Evolutionary conservation across 2,888 invertebrate species (phyloP).

Genomic region (Ctenicera cuprea): DNA sequence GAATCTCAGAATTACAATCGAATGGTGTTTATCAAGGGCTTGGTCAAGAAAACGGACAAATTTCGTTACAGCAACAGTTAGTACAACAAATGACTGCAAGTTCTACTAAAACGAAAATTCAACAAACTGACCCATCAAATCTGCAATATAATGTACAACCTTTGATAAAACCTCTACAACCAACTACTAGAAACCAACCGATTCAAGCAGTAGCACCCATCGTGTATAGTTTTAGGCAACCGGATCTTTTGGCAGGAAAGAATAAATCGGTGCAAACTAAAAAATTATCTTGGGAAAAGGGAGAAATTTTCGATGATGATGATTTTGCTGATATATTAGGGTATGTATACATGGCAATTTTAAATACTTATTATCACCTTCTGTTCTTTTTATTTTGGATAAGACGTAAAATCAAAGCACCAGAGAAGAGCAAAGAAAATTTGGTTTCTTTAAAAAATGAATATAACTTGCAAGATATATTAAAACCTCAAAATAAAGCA

Average conservation of each 20-base stretch:
- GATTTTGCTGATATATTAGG: constrained; percentile 85
- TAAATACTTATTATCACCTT: too few relatives aligned
- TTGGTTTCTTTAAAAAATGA: constrained; percentile 72
- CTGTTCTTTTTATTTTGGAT: neutral
- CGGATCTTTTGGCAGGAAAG: constrained; percentile 68
- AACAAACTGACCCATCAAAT: constrained; percentile 43
- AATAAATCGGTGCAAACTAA: constrained; percentile 48
- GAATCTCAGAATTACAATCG: constrained; percentile 55
- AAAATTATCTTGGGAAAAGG: constrained; percentile 65
- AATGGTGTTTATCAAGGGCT: constrained; percentile 27
- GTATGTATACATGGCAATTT: too few relatives aligned
- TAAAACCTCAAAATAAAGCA: constrained; percentile 69
- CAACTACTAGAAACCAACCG: constrained; percentile 66
- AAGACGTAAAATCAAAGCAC: constrained; percentile 67
- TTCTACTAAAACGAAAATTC: constrained; percentile 37
- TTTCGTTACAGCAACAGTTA: constrained; percentile 38
- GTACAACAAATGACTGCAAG: constrained; percentile 39
- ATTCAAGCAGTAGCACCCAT: constrained; percentile 69
- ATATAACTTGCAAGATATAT: constrained; percentile 71
- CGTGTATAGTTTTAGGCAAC: constrained; percentile 70
- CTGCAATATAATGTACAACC: constrained; percentile 40
- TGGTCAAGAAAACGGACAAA: constrained; percentile 27
- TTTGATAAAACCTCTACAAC: constrained; percentile 68
- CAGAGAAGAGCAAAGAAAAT: constrained; percentile 70
- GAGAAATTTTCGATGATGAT: constrained; percentile 73